These are phyloP conservation scores for Amiota communis DNA, from an alignment of 2,888 invertebrate species.

Conservation along the genomic window DNA sequence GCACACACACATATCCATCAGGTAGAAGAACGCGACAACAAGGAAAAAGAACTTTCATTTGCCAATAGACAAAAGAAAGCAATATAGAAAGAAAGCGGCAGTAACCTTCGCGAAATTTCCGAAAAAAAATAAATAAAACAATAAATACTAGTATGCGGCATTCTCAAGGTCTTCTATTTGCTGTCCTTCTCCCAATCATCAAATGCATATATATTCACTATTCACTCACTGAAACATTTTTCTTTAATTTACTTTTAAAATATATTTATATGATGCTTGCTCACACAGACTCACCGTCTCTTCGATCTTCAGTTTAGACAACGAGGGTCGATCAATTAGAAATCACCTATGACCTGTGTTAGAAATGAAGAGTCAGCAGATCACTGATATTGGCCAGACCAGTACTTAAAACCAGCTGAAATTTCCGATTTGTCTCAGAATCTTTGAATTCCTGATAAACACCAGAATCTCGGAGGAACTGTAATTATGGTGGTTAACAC, in stretches of 20 bases:
- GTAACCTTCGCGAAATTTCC: not conserved
- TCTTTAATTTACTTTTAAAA: not conserved
- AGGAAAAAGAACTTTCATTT: constrained; percentile 2
- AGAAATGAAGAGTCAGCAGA: too few species aligned
- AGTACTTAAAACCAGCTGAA: too few species aligned
- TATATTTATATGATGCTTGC: constrained; percentile 1
- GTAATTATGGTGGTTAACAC: too few species aligned
- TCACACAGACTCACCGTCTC: not conserved
- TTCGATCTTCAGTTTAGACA: too few species aligned
- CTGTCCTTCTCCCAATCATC: too few species aligned
- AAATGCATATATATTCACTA: too few species aligned
- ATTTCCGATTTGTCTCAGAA: too few species aligned
- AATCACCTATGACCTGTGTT: too few species aligned
- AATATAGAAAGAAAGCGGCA: not conserved
- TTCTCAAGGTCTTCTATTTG: constrained; percentile 8
- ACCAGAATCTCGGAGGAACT: too few species aligned
- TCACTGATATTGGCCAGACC: too few species aligned
- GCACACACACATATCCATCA: not conserved
- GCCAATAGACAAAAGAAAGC: not conserved
- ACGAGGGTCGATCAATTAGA: too few species aligned
- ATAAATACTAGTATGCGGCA: not conserved
- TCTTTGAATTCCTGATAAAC: too few species aligned
- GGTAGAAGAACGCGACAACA: not conserved
- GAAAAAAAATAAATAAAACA: not conserved
- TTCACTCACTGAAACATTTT: not conserved